phyloP scores from a whole-genome alignment of 2,113 vertebrate species.

The Semnornis frantzii region DNA sequence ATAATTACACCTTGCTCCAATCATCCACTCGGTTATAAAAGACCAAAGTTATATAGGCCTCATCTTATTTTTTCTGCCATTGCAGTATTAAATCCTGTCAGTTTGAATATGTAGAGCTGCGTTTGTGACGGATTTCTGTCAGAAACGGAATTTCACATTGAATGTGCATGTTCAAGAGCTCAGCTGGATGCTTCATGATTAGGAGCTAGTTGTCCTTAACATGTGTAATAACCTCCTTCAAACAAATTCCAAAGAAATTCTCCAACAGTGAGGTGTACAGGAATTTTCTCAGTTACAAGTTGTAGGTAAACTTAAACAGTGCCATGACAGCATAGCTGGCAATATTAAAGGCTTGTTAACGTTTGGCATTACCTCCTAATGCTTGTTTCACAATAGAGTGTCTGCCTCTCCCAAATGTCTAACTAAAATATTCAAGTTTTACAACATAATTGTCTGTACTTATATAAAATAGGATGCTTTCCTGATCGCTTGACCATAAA shows the following conservation, averaged over 20 bases:
- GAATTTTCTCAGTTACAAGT: neutral
- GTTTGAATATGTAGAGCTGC: neutral
- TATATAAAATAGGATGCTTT: constrained; percentile 34
- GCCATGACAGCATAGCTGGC: neutral
- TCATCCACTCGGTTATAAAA: neutral
- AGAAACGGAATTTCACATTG: neutral
- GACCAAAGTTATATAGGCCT: neutral
- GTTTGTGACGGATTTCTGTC: neutral
- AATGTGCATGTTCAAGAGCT: neutral
- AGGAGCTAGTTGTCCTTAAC: neutral
- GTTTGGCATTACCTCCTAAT: constrained; percentile 17
- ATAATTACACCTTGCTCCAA: rapidly evolving
- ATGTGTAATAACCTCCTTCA: neutral
- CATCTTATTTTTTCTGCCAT: neutral
- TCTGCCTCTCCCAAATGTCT: constrained; percentile 63
- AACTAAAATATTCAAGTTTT: constrained; percentile 36
- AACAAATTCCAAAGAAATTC: constrained; percentile 11
- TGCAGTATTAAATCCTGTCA: neutral
- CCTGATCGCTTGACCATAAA: constrained; percentile 13
- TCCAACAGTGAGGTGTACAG: neutral
- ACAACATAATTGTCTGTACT: constrained; percentile 47
- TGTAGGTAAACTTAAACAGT: neutral
- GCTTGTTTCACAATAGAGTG: constrained; percentile 42
- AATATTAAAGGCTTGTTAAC: constrained; percentile 26
- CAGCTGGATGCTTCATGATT: neutral